These are phyloP conservation scores for Dicyrtoma fusca DNA, from an alignment of 2,888 invertebrate species.

Conservation along the genomic window DNA sequence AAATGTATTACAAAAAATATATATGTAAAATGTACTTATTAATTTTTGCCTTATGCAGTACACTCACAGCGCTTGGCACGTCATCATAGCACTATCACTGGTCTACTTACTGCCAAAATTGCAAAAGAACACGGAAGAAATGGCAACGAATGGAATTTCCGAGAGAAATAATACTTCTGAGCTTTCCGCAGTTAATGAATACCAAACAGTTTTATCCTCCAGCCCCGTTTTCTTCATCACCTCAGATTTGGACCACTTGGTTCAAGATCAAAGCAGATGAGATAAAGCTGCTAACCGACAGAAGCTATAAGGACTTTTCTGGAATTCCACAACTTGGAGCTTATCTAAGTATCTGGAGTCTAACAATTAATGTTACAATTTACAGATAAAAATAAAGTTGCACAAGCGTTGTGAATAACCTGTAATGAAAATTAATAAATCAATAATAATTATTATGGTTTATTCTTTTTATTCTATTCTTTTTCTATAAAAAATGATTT, in stretches of 20 bases:
- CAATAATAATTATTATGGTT: too few relatives aligned
- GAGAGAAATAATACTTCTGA: slow-evolving; percentile 56
- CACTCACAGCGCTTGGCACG: slow-evolving; percentile 68
- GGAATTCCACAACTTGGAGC: too few relatives aligned
- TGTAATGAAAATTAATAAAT: too few relatives aligned
- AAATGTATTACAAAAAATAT: neutral
- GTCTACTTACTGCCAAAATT: slow-evolving; percentile 64
- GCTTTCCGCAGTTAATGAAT: slow-evolving; percentile 57
- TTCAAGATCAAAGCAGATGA: slow-evolving; percentile 50
- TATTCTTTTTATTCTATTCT: too few relatives aligned
- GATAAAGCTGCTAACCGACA: too few relatives aligned
- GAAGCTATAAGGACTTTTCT: too few relatives aligned
- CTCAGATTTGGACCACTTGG: slow-evolving; percentile 58
- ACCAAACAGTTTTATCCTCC: slow-evolving; percentile 43
- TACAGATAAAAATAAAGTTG: too few relatives aligned
- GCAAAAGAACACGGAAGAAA: slow-evolving; percentile 25
- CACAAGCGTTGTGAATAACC: too few relatives aligned
- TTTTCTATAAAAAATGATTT: too few relatives aligned
- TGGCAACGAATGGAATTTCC: slow-evolving; percentile 26
- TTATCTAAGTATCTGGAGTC: too few relatives aligned
- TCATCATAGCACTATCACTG: slow-evolving; percentile 65
- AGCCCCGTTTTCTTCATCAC: slow-evolving; percentile 58
- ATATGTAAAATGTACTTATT: neutral
- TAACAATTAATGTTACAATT: too few relatives aligned
- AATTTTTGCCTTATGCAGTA: slow-evolving; percentile 59